A percentile compares a stretch with the other conserved stretches of the same genome.
These are phyloP conservation scores for Ganaspis sp. DNA, from an alignment of 1,140 invertebrate genomes.

Conservation along the genomic window DNA sequence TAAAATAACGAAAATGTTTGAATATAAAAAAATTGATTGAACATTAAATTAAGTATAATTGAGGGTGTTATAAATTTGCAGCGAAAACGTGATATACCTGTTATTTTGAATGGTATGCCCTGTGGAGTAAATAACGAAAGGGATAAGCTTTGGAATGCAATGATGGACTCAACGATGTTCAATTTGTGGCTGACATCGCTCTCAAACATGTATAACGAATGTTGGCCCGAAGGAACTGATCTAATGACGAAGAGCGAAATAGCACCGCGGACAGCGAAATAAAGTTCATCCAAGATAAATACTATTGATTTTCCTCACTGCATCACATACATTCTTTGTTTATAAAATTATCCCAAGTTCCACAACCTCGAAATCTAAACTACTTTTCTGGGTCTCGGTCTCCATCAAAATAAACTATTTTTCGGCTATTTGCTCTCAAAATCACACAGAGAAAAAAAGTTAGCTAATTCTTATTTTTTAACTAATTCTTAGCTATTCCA, in stretches of 20 bases:
- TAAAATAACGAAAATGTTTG: no score
- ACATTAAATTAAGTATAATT: no score
- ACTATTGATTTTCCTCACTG: neutral
- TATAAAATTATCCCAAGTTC: neutral
- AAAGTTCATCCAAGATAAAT: neutral
- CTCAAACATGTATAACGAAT: slow-evolving; percentile 26
- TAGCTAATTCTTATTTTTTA: no score
- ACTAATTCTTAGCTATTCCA: no score
- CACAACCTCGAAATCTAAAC: neutral
- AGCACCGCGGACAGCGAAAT: slow-evolving; percentile 23
- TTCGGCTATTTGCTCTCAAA: neutral
- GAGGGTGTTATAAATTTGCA: neutral
- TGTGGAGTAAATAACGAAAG: slow-evolving; percentile 15
- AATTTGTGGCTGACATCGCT: slow-evolving; percentile 28
- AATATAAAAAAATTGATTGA: no score
- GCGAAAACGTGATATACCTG: neutral
- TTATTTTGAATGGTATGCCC: slow-evolving; percentile 14
- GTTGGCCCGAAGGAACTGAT: slow-evolving; percentile 28
- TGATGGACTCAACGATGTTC: slow-evolving; percentile 17
- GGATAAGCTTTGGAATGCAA: slow-evolving; percentile 1
- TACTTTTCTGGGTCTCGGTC: neutral
- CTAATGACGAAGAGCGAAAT: slow-evolving; percentile 23
- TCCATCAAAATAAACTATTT: slow-evolving; percentile 8
- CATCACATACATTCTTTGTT: neutral
- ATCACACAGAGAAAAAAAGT: no score